Evolutionary conservation across 1,140 invertebrate genomes (phyloP).

Genomic region (Homalodisca vitripennis): DNA sequence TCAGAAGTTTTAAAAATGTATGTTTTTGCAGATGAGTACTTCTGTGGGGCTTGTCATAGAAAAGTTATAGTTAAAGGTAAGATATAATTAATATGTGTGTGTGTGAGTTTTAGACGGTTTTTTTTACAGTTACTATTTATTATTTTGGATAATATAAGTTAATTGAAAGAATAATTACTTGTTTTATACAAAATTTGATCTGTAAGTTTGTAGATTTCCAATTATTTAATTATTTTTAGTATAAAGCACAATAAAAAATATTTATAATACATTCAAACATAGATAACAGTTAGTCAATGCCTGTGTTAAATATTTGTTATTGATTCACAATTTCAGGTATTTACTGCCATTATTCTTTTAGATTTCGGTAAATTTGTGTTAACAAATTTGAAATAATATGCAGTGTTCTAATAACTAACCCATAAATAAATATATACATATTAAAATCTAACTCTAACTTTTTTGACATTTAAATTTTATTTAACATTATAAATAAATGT

Average conservation of each 20-base stretch:
- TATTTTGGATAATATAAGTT: neutral
- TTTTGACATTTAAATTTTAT: too few species aligned
- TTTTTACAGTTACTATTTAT: neutral
- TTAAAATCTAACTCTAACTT: too few species aligned
- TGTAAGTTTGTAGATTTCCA: neutral
- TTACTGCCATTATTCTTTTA: too few species aligned
- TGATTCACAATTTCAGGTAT: too few species aligned
- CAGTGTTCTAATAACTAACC: too few species aligned
- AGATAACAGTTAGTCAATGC: too few species aligned
- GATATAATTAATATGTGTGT: conserved; percentile 25
- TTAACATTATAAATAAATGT: too few species aligned
- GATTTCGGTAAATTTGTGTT: too few species aligned
- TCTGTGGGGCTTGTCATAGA: conserved; percentile 73
- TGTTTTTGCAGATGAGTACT: conserved; percentile 61
- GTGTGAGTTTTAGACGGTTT: neutral
- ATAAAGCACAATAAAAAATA: neutral
- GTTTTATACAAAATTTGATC: neutral
- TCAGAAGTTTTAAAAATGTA: conserved; percentile 1
- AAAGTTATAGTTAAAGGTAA: conserved; percentile 67
- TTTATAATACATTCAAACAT: neutral
- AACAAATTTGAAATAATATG: too few species aligned
- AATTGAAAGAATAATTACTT: neutral
- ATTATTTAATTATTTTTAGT: neutral
- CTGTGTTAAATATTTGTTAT: too few species aligned
- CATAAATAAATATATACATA: too few species aligned